Evolutionary conservation across 2,797 vertebrate genomes (phyloP), one percentile per base, ranked within the genome.

Genomic region (Ctenopoma kingsleyae): DNA sequence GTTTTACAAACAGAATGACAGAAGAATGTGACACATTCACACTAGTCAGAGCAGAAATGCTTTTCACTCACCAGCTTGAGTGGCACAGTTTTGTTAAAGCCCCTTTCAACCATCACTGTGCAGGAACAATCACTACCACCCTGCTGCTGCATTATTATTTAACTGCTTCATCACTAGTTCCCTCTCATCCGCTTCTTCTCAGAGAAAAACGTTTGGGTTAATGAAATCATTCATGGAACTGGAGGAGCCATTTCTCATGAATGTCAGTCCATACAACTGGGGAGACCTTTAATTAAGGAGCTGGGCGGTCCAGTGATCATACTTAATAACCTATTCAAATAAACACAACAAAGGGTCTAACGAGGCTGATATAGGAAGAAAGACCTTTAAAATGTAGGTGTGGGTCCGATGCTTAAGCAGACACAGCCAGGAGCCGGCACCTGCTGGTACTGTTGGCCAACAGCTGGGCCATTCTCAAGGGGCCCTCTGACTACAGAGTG

Each of bases 241-340:
- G 59, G 72, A 40, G 12, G 69, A 64, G 74, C 59, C 54, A 27
- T 62, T 41, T 41, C 50, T 71, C 55, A 23, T 92, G 84, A 92
- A 90, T 89, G 67, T 79, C 53, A 76, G 63, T 90, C 79, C 63
- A 74, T 32, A 40, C 66, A 76, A 73, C 52, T 8, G n/a, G 58
- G 55, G 71, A 72, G 67, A 46, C 56, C 66, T 74, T 87, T 76
- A 90, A 90, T 86, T 70, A 82, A 80, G 71, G 15, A 56, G 76
- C 75, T 72, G 81, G 87, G 71, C 74, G 89, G 89, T 92, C 84
- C 82, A 81, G 44, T 86, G 89, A 84, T 83, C 80, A 67, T 55
- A 20, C 79, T 89, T 86, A 89, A 91, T 70, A 78, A 73, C 58
- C 87, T 80, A 69, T 90, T 90, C 81, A 88, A 72, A 86, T 64